Evolutionary conservation across 2,113 vertebrate species (phyloP), one percentile per base, ranked within the genome.

Genomic region (Planiliza haematocheilus): DNA sequence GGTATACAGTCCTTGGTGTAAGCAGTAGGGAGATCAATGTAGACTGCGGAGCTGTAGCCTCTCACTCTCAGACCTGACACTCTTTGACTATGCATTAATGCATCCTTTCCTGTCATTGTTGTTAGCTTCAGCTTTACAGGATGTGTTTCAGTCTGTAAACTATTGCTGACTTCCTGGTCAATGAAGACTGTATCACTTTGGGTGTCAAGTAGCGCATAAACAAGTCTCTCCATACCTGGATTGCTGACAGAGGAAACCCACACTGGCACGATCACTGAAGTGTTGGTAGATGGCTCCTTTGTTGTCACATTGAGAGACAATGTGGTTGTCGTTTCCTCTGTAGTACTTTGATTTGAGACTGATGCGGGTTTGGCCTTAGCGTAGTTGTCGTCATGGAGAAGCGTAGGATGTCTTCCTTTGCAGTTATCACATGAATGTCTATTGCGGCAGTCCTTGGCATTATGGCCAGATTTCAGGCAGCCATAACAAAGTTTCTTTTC

Each of bases 111-210:
- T 0, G 3, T 37, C 70, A 62, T 62, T 2, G 70, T 72, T 1
- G 41, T 72, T n/a, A 53, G 3, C 10, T 55, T 72, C 9, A 62
- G 41, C 16, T n/a, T 72, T 8, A 72, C 59, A 24, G 49, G 58
- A 24, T 18, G 13, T 16, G 49, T 17, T 1, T 55, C 2, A 2
- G 30, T 2, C 10, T 46, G 6, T 11, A 55, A 18, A n/a, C 38
- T 36, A 1, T 12, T 10, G 10, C 58, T 38, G 0, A 68, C 17
- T 7, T 57, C 65, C 46, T 46, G 39, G 8, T 56, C 41, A 16
- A 46, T 30, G 37, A 41, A 53, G 1, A 51, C 36, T 8, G 37
- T 42, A 30, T 52, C 45, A 20, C 43, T 18, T 9, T 49, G 60
- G 16, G 60, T 63, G 18, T 52, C 49, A 11, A 42, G 37, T 3